Percentiles rank a stretch among this genome's conserved stretches.
Evolutionary conservation across 1,140 invertebrate species (phyloP).

Genomic region (Zaprionus capensis): DNA sequence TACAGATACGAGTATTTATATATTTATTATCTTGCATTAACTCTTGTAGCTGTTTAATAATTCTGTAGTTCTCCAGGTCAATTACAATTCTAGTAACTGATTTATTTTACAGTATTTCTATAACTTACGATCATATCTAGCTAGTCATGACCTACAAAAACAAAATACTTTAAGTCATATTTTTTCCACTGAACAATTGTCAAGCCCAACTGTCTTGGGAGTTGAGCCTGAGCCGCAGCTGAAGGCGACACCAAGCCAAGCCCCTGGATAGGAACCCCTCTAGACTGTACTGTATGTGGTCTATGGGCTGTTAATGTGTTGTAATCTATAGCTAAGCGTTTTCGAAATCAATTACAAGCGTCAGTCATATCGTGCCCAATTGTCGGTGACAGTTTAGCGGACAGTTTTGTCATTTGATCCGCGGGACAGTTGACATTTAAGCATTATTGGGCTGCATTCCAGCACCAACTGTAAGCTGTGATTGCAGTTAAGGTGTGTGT

Average conservation of each 20-base stretch:
- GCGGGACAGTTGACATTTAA: constrained; percentile 51
- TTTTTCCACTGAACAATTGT: constrained; percentile 15
- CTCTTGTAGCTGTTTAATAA: too few relatives aligned
- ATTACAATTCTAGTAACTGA: too few relatives aligned
- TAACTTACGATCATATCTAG: not conserved
- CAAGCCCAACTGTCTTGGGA: constrained; percentile 24
- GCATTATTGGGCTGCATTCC: constrained; percentile 40
- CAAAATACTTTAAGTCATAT: not conserved
- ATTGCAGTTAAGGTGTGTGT: constrained; percentile 54
- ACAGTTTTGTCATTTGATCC: constrained; percentile 52
- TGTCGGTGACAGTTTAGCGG: constrained; percentile 71
- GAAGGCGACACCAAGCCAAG: constrained; percentile 25
- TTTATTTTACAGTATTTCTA: not conserved
- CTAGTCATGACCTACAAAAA: constrained; percentile 9
- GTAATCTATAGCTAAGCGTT: constrained; percentile 74
- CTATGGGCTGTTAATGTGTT: constrained; percentile 61
- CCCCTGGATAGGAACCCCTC: constrained; percentile 23
- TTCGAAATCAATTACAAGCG: constrained; percentile 76
- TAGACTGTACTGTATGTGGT: constrained; percentile 1
- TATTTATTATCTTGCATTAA: not conserved
- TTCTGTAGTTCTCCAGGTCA: too few relatives aligned
- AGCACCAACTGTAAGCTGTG: constrained; percentile 17
- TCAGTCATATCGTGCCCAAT: constrained; percentile 73
- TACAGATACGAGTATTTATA: too few relatives aligned
- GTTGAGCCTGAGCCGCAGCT: constrained; percentile 12